Conservation (phyloP, 2,888 invertebrate species). For the Tryphoninae sp. region DNA sequence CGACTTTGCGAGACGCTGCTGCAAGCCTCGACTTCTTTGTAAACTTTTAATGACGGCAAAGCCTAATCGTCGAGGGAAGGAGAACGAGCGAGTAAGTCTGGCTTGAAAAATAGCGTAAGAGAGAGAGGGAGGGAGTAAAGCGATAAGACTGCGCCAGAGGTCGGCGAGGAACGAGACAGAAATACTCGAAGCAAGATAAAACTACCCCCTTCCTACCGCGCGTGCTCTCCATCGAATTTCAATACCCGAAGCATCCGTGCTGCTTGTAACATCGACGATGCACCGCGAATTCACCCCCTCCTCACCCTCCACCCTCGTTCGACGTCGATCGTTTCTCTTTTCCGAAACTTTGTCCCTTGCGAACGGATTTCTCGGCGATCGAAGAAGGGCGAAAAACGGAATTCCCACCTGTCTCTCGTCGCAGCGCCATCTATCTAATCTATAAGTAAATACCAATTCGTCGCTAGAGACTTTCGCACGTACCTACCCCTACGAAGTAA, state of each 20-base stretch:
- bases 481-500: neutral
- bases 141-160: slow-evolving; percentile 22
- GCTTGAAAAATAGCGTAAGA: slow-evolving; percentile 58
- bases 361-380: slow-evolving; percentile 36
- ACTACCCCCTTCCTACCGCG: slow-evolving; percentile 69
- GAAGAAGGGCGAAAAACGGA: slow-evolving; percentile 14
- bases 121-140: slow-evolving; percentile 24
- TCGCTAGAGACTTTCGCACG: slow-evolving; percentile 11
- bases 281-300: slow-evolving; percentile 27
- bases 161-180: slow-evolving; percentile 22
- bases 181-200: slow-evolving; percentile 57
- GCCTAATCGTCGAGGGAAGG: slow-evolving; percentile 77
- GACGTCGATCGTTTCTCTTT: slow-evolving; percentile 46
- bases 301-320: neutral
- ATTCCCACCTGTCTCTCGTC: slow-evolving; percentile 1
- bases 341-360: slow-evolving; percentile 54
- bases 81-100: slow-evolving; percentile 66
- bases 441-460: slow-evolving; percentile 39
- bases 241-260: slow-evolving; percentile 68
- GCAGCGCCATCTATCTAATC: slow-evolving; percentile 8
- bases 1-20: slow-evolving; percentile 68
- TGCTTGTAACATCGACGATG: slow-evolving; percentile 33
- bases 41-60: slow-evolving; percentile 81
- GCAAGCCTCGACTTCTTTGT: slow-evolving; percentile 77
- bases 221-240: slow-evolving; percentile 74